phyloP scores from a whole-genome alignment of 2,113 vertebrate species.

The Rhabdornis inornatus region DNA sequence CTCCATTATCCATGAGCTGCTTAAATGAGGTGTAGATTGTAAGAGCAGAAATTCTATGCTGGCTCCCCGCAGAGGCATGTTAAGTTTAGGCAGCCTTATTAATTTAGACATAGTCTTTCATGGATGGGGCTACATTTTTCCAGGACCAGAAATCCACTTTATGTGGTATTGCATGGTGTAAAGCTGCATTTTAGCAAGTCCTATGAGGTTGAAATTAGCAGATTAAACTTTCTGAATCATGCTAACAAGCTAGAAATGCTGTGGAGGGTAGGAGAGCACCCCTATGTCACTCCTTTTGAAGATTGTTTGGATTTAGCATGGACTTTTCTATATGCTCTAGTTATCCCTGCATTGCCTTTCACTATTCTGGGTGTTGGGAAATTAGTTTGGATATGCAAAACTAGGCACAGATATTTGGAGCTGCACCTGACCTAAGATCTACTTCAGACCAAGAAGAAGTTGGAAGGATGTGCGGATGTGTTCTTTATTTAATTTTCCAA shows the following conservation, averaged over 20 bases:
- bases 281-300: not conserved
- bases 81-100: not conserved
- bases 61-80: not conserved
- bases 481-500: not conserved
- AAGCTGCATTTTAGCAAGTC: not conserved
- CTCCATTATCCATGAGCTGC: not conserved
- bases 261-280: not conserved
- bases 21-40: not conserved
- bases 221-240: not conserved
- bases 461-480: not conserved
- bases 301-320: not conserved
- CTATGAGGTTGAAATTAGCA: not conserved
- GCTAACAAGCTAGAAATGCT: not conserved
- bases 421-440: not conserved
- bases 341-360: not conserved
- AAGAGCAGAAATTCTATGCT: not conserved
- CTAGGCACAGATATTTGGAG: not conserved
- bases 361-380: not conserved
- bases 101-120: not conserved
- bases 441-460: not conserved
- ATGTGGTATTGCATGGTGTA: not conserved
- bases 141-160: not conserved
- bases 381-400: not conserved
- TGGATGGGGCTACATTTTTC: not conserved
- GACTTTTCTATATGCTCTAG: not conserved